Percentiles rank a stretch among this genome's conserved stretches.
These are phyloP conservation scores for Vulpes ferrilata DNA, from an alignment of 2,113 vertebrate species.

Conservation along the genomic window DNA sequence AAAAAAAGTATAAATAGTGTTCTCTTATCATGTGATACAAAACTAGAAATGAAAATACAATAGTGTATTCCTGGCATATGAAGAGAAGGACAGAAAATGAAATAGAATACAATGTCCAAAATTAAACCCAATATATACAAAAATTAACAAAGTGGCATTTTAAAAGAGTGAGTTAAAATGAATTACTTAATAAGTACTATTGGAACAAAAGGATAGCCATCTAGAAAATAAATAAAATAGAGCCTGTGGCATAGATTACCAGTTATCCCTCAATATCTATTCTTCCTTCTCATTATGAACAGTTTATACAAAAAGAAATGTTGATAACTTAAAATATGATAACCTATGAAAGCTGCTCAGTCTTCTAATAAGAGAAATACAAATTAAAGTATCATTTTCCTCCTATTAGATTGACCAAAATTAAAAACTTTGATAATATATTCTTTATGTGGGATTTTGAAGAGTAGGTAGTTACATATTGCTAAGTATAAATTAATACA, in stretches of 20 bases:
- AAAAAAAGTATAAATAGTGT: not conserved
- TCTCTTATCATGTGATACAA: not conserved
- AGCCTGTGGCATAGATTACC: not conserved
- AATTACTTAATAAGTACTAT: not conserved
- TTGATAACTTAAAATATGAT: not conserved
- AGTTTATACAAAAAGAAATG: constrained; percentile 39
- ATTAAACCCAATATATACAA: not conserved
- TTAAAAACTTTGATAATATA: not conserved
- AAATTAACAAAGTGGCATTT: not conserved
- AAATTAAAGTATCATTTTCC: constrained; percentile 21
- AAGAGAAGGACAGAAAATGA: constrained; percentile 27
- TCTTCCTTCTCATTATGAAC: not conserved
- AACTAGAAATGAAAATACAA: not conserved
- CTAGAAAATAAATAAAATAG: constrained; percentile 21
- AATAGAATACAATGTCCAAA: not conserved
- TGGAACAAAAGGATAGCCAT: not conserved
- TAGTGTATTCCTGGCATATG: not conserved
- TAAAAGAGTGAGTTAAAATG: not conserved
- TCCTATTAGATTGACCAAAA: not conserved
- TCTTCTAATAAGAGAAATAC: constrained; percentile 15
- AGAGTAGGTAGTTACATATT: not conserved
- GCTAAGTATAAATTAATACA: not conserved
- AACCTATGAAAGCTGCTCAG: not conserved
- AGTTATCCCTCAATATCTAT: not conserved
- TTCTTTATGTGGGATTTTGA: not conserved